Evolutionary conservation across 2,113 vertebrate species (phyloP).

Genomic region (Clarias gariepinus): DNA sequence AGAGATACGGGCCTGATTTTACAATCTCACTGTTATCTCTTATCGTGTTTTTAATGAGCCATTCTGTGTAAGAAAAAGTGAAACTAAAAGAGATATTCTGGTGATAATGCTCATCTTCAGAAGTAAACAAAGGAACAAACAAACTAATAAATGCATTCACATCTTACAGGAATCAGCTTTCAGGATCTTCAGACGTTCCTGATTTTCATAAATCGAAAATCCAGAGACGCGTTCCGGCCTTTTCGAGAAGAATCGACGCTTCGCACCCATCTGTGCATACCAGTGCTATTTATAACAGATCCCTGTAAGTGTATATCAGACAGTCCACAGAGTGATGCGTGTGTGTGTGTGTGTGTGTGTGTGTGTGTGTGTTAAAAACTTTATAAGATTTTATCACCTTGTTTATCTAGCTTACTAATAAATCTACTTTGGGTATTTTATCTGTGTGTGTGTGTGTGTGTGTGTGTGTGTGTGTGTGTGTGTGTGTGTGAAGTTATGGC

Average conservation of each 20-base stretch:
- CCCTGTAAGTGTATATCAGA: background rate
- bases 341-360: background rate
- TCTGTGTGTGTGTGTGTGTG: background rate
- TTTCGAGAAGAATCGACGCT: background rate
- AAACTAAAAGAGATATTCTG: background rate
- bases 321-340: background rate
- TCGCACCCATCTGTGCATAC: background rate
- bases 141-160: background rate
- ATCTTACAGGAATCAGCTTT: background rate
- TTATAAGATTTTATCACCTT: no score
- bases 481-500: background rate
- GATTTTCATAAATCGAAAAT: background rate
- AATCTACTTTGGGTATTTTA: background rate
- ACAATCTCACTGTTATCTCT: background rate
- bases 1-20: background rate
- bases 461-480: background rate
- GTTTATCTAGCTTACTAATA: background rate
- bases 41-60: background rate
- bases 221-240: background rate
- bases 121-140: background rate
- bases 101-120: no score
- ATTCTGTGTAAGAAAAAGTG: background rate
- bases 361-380: no score
- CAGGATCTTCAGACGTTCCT: background rate
- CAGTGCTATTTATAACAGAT: background rate